phyloP scores from a whole-genome alignment of 2,113 vertebrate species.

The Nothobranchius furzeri region DNA sequence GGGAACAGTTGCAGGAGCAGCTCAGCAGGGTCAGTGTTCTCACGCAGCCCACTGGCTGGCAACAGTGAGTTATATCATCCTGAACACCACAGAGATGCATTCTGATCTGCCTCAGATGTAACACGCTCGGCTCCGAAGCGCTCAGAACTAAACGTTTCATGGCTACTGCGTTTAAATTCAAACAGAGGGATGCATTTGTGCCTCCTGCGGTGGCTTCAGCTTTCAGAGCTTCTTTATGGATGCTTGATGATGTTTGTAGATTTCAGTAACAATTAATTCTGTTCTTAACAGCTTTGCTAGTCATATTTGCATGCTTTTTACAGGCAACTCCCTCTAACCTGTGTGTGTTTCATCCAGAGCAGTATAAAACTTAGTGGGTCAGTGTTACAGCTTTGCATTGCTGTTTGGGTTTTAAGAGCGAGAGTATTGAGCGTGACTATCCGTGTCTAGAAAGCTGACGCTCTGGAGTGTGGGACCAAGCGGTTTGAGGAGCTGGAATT shows the following conservation, averaged over 20 bases:
- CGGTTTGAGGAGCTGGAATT: conserved; percentile 98
- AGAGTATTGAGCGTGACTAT: conserved; percentile 24
- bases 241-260: conserved; percentile 28
- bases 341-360: background rate
- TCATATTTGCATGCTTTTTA: conserved; percentile 50
- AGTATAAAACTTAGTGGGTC: background rate
- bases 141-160: conserved; percentile 21
- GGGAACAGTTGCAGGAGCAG: conserved; percentile 95
- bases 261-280: conserved; percentile 38
- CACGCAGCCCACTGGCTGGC: conserved; percentile 74
- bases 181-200: conserved; percentile 28
- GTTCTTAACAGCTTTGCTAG: conserved; percentile 62
- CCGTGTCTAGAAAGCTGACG: conserved; percentile 84
- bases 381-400: too few relatives aligned
- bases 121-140: conserved; percentile 42
- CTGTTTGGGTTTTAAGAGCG: conserved; percentile 1
- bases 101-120: conserved; percentile 20
- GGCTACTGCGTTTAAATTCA: conserved; percentile 19
- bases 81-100: conserved; percentile 47
- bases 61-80: conserved; percentile 71
- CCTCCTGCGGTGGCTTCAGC: conserved; percentile 7
- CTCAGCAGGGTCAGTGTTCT: conserved; percentile 96
- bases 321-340: background rate
- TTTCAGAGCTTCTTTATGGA: conserved; percentile 28
- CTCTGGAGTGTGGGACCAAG: conserved; percentile 86